Base-by-base conservation (phyloP, 2,888 invertebrate species). In the Clusia tigrina region DNA sequence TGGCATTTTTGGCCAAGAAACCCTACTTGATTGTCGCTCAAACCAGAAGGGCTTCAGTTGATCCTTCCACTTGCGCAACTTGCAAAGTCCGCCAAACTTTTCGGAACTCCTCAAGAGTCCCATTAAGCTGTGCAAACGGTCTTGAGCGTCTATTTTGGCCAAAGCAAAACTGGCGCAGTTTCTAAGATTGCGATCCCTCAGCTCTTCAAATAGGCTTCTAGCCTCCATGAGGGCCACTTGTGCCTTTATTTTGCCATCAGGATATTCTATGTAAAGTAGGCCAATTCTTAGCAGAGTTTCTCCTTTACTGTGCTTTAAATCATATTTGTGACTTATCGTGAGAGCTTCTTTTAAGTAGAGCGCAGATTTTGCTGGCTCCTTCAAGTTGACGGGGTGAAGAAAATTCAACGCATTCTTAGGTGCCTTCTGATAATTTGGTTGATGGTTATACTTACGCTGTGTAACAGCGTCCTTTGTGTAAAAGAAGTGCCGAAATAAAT, bases 401-500 rank as follows among this genome's bases (percentile, higher is more conserved):
- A 22, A n/a, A 2, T n/a, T n/a, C n/a, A n/a, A n/a, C n/a, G n/a
- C n/a, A n/a, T n/a, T n/a, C n/a, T n/a, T n/a, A n/a, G 32, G 32
- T 9, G 32, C 32, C 12, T 32, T 32, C 6, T 32, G 32, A 32
- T 9, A 32, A 9, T 32, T 32, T 32, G n/a, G n/a, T n/a, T 2
- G 9, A 6, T 12, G 3, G 0, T 2, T 18, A 48, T 2, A 12
- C 32, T 59, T 62, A 67, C 69, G 56, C 37, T 9, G 59, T 65
- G 24, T 60, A 54, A 22, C 62, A 66, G 1, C 64, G 17, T n/a
- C 69, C 69, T 3, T 68, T 63, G 38, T 54, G 62, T 12, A 66
- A 38, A 26, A 63, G 64, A 15, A 65, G 61, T 60, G 66, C 67
- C 46, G 67, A 65, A 22, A 61, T 66, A 24, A 60, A 62, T 2